These are phyloP conservation scores for Germaria angustata DNA, from an alignment of 2,888 invertebrate genomes.

Conservation along the genomic window DNA sequence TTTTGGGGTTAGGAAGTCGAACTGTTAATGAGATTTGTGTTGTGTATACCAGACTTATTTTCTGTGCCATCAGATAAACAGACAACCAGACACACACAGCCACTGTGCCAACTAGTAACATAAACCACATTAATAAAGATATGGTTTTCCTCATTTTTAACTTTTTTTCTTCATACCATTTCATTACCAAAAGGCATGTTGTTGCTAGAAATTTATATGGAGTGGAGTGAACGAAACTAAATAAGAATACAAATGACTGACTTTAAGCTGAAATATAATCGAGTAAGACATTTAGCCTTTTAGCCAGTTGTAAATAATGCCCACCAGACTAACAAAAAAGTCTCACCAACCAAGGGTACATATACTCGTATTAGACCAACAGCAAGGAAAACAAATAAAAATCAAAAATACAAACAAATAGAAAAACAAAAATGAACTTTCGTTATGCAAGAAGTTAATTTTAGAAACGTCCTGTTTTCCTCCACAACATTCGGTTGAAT, in stretches of 20 bases:
- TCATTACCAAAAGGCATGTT: conserved; percentile 54
- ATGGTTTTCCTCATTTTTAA: conserved; percentile 34
- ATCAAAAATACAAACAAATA: background rate
- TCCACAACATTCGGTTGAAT: conserved; percentile 5
- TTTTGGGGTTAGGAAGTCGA: conserved; percentile 63
- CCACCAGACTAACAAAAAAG: conserved; percentile 25
- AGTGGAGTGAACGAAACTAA: conserved; percentile 20
- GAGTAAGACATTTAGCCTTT: conserved; percentile 67
- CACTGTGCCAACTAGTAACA: conserved; percentile 23
- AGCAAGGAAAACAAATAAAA: conserved; percentile 26
- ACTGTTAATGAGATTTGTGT: conserved; percentile 65
- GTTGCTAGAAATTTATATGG: background rate
- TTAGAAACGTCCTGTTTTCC: conserved; percentile 12
- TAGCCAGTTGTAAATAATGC: conserved; percentile 64
- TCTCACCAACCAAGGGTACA: background rate
- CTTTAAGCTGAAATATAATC: conserved; percentile 61
- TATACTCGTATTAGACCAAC: too few species aligned
- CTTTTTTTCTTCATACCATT: background rate
- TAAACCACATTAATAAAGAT: conserved; percentile 56
- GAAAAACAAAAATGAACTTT: conserved; percentile 14
- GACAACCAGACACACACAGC: background rate
- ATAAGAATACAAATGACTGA: conserved; percentile 63
- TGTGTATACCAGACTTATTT: conserved; percentile 35
- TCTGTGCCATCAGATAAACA: background rate
- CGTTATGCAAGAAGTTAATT: conserved; percentile 49